Evolutionary conservation across 1,140 invertebrate genomes (phyloP), one percentile per base, ranked within the genome.

Genomic region (Drosophila saltans): DNA sequence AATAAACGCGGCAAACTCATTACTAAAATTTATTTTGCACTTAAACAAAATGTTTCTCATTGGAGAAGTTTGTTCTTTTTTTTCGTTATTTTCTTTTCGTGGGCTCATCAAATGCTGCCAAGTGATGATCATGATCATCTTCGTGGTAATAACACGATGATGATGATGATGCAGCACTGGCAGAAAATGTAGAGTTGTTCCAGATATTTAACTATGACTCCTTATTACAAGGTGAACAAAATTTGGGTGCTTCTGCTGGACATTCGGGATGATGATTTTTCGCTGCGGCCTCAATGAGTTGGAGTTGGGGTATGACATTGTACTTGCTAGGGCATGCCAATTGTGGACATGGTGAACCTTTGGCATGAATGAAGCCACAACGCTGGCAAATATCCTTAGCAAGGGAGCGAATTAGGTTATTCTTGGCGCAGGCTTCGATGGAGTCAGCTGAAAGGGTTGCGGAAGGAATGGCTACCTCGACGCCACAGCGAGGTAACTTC

Each of bases 1-100:
- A 48, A 62, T 70, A 74, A 74, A 68, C 75, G 84, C 75, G 76
- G 71, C 84, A 88, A 88, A 89, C 84, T 88, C 84, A 88, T 88
- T 89, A 89, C 84, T 78, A 72, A 81, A 89, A 89, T 89, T 89
- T 90, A 89, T 90, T 89, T 89, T 73, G 85, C 84, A 89, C 84
- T 89, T 89, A 89, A 89, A 89, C 84, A 80, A 90, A 89, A 89
- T 89, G 85, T 89, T 88, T 88, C 84, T 52, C 45, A 26, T 52
- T 52, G 45, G 21, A 52, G 45, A 52, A 52, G 45, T 52, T 52
- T 52, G 2, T 21, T 52, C 33, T 36, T 36, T 36, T 36, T 36
- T 7, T 36, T 30, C 28, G 0, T 6, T 6, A n/a, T 48, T 62
- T 71, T 21, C n/a, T n/a, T 36, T 36, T 21, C 21, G 11, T 8